These are phyloP conservation scores for Caenorhabditis sp. DNA, from an alignment of 2,888 invertebrate genomes.

Conservation along the genomic window DNA sequence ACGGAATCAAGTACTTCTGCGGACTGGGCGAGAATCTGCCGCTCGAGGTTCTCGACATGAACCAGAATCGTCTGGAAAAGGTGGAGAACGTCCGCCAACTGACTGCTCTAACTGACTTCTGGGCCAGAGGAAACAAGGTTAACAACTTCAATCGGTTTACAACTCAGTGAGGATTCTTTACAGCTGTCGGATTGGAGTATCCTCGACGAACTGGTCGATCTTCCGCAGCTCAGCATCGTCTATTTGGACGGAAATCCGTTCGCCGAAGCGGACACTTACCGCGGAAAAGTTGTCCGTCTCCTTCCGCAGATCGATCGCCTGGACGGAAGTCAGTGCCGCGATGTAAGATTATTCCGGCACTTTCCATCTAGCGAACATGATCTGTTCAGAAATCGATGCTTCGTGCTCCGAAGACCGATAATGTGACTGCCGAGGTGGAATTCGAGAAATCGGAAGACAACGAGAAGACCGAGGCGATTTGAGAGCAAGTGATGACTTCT, in stretches of 20 bases:
- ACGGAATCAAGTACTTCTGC: constrained; percentile 88
- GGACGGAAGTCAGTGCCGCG: constrained; percentile 52
- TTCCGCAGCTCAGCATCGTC: constrained; percentile 66
- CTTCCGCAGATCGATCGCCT: constrained; percentile 64
- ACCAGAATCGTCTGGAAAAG: constrained; percentile 69
- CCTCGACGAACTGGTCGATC: constrained; percentile 62
- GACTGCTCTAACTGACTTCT: constrained; percentile 71
- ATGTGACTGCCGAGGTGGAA: constrained; percentile 17
- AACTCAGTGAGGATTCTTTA: too few species aligned
- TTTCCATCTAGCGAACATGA: not conserved
- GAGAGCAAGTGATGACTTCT: too few species aligned
- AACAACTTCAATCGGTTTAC: too few species aligned
- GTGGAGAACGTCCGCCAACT: constrained; percentile 67
- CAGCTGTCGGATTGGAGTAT: constrained; percentile 64
- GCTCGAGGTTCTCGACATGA: constrained; percentile 72
- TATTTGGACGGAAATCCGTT: constrained; percentile 71
- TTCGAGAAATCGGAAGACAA: constrained; percentile 20
- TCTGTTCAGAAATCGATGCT: constrained; percentile 26
- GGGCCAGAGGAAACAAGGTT: constrained; percentile 72
- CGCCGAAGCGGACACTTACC: constrained; percentile 40
- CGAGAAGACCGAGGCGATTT: too few species aligned
- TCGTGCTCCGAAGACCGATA: constrained; percentile 37
- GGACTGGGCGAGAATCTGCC: constrained; percentile 83
- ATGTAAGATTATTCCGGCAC: not conserved
- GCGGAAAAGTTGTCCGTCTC: constrained; percentile 52